Evolutionary conservation across 2,888 invertebrate species (phyloP).

Genomic region (Eristalis intricaria): DNA sequence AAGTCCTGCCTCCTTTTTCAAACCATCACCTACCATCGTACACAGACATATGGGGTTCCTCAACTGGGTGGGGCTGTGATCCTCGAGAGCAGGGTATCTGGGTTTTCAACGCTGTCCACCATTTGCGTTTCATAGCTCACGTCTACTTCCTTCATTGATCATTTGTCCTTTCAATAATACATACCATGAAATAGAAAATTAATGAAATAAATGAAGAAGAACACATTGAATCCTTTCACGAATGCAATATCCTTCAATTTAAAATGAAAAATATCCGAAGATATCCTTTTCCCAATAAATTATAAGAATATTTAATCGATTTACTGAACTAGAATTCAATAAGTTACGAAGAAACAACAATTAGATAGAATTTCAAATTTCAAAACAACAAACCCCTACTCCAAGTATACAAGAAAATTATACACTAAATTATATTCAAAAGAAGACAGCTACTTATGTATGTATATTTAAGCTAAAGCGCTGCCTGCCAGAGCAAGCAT

Average conservation of each 20-base stretch:
- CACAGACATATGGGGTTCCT: too few relatives aligned
- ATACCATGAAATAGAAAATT: not conserved
- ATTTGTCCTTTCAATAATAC: too few relatives aligned
- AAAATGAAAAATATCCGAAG: not conserved
- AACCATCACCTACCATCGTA: too few relatives aligned
- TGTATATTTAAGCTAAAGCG: not conserved
- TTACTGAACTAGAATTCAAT: not conserved
- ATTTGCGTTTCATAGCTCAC: too few relatives aligned
- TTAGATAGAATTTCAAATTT: slow-evolving; percentile 41
- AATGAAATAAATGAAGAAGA: not conserved
- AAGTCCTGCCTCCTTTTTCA: too few relatives aligned
- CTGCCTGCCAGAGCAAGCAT: slow-evolving; percentile 33
- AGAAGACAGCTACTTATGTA: not conserved
- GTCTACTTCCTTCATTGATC: too few relatives aligned
- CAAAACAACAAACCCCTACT: not conserved
- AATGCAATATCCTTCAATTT: not conserved
- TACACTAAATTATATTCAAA: not conserved
- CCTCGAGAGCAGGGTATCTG: too few relatives aligned
- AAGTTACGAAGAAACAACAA: not conserved
- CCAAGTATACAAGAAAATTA: not conserved
- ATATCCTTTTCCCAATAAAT: not conserved
- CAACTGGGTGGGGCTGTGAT: too few relatives aligned
- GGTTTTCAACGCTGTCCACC: too few relatives aligned
- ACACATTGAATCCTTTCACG: not conserved
- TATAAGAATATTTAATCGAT: not conserved